Conservation (phyloP, 2,113 vertebrate species). For the Motacilla tschutschensis region DNA sequence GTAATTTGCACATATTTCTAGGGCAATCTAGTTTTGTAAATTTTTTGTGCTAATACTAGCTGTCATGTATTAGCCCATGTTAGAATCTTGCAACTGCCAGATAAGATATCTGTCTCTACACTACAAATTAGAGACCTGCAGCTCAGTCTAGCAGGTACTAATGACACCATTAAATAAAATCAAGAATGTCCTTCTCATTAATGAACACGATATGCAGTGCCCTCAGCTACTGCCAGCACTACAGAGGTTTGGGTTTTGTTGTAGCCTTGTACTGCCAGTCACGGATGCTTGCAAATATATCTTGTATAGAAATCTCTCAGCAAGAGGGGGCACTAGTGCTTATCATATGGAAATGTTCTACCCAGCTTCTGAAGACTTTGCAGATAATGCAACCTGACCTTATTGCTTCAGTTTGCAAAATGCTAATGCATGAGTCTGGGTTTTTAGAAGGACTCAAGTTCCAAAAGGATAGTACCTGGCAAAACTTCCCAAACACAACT, state of each 20-base stretch:
- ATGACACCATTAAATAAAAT: not conserved
- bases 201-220: not conserved
- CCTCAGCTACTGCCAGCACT: not conserved
- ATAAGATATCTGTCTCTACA: not conserved
- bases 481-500: not conserved
- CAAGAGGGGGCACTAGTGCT: constrained; percentile 34
- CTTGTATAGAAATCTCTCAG: not conserved
- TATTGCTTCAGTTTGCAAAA: not conserved
- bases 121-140: not conserved
- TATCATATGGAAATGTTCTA: not conserved
- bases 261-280: not conserved
- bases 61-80: not conserved
- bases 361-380: not conserved
- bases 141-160: not conserved
- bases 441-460: not conserved
- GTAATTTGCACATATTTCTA: not conserved
- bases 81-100: not conserved
- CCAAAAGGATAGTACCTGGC: not conserved
- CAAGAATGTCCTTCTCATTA: not conserved
- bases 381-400: not conserved
- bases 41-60: not conserved
- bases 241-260: not conserved
- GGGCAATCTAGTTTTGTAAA: not conserved
- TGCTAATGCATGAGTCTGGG: not conserved
- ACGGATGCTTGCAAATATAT: not conserved